phyloP scores from a whole-genome alignment of 2,797 vertebrate genomes.

The Threskiornis aethiopicus region DNA sequence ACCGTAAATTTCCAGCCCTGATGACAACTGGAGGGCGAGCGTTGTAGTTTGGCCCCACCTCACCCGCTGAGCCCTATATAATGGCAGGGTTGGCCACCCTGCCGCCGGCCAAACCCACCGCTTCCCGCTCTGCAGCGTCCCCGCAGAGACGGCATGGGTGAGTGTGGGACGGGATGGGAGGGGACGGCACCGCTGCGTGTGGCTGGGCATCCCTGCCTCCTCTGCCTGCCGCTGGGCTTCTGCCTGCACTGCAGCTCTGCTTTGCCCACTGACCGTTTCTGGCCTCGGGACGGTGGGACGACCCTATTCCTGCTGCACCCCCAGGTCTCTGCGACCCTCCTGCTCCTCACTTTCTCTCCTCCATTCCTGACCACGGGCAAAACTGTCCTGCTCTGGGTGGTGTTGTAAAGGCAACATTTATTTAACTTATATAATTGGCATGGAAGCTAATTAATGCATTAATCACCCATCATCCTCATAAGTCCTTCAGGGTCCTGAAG shows the following conservation, averaged over 20 bases:
- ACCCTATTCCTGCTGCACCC: background rate
- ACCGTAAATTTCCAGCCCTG: background rate
- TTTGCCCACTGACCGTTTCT: background rate
- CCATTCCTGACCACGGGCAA: background rate
- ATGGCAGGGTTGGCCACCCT: background rate
- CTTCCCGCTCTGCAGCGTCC: background rate
- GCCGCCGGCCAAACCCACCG: background rate
- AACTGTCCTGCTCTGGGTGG: background rate
- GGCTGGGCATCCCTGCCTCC: background rate
- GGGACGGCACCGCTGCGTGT: rapidly evolving
- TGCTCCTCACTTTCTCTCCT: background rate
- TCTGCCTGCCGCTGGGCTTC: background rate
- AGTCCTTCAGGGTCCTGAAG: background rate
- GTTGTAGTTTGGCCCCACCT: background rate
- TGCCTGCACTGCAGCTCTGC: background rate
- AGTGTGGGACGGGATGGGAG: background rate
- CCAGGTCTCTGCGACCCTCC: background rate
- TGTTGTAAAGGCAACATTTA: background rate
- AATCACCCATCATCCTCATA: background rate
- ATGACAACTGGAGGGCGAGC: background rate
- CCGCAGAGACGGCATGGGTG: conserved; percentile 4
- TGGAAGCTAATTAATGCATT: background rate
- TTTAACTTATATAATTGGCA: background rate
- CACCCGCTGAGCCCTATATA: background rate
- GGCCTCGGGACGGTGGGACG: rapidly evolving